Evolutionary conservation across 2,797 vertebrate genomes (phyloP).

Genomic region (Etheostoma nigrum): DNA sequence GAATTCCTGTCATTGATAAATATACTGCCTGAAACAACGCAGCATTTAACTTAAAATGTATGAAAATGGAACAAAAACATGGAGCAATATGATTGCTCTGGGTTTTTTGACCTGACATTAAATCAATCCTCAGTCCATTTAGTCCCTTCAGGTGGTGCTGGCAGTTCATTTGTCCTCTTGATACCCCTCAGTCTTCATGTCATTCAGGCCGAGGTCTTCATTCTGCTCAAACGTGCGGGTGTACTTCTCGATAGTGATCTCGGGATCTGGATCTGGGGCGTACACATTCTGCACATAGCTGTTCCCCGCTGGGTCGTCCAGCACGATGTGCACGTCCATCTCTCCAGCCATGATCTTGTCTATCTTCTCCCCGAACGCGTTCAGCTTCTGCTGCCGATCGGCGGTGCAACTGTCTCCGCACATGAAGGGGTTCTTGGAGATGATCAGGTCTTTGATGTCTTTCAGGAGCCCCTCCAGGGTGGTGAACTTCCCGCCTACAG

Average conservation of each 20-base stretch:
- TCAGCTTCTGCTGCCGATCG: constrained; percentile 81
- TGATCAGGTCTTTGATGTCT: constrained; percentile 90
- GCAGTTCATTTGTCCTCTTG: constrained; percentile 47
- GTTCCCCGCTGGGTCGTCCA: constrained; percentile 96
- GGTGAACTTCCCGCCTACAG: constrained; percentile 94
- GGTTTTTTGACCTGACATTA: not conserved
- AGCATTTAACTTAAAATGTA: constrained; percentile 44
- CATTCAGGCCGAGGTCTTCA: constrained; percentile 95
- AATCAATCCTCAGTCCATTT: not conserved
- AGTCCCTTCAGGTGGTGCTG: constrained; percentile 14
- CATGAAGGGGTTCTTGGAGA: constrained; percentile 92
- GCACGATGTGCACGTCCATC: constrained; percentile 83
- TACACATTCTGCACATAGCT: constrained; percentile 98
- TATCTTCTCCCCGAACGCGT: constrained; percentile 87
- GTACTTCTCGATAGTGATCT: constrained; percentile 90
- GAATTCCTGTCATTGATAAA: constrained; percentile 3
- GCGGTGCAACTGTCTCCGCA: constrained; percentile 89
- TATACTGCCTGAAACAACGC: constrained; percentile 9
- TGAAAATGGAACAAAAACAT: constrained; percentile 36
- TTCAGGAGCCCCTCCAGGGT: constrained; percentile 94
- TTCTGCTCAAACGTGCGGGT: constrained; percentile 91
- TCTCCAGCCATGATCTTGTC: constrained; percentile 87
- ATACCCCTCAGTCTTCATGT: constrained; percentile 95
- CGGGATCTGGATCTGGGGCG: constrained; percentile 93
- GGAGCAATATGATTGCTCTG: constrained; percentile 11